Base-by-base conservation (phyloP, 1,140 invertebrate genomes). In the Eulimnadia texana region DNA sequence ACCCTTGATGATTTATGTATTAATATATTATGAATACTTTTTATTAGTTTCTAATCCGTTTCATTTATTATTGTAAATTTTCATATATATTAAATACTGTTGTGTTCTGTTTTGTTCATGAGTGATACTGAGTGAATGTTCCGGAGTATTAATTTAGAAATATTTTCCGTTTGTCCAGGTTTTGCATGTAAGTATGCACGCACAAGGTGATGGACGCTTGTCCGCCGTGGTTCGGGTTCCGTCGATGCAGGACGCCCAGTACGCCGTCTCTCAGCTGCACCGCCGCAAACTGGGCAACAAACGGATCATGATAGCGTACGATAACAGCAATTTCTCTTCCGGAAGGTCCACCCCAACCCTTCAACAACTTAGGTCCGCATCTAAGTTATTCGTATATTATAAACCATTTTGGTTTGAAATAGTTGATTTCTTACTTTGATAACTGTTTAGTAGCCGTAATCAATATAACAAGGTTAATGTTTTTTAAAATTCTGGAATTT, bases 251-350 rank as follows among this genome's bases (percentile, higher is more conserved):
- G 85, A 88, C 65, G 88, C 88, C 13, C 84, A 90, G 66, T 85
- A 82, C 69, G 84, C 86, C 10, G 90, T 92, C 59, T 88, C 87
- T 2, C 84, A 87, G 68, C 76, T 92, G 29, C 88, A 92, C 68
- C 78, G 86, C 24, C 82, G 83, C 62, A 88, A 88, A 75, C 79
- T 91, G 66, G 89, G 88, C 10, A 84, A 83, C 66, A 90, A 89
- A 67, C 75, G 87, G 57, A 88, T 92, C 63, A 73, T 85, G 54
- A 89, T 92, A 58, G 82, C 86, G 1, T 83, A 89, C 68, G 80
- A 78, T 28, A 81, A 82, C 64, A 79, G 69, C 67, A 57, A 33
- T 33, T 20, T 22, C 22, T 20, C 24, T 33, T 61, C 50, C 10
- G 50, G 60, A 29, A 61, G 49, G 27, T 27, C 27, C 27, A 33